Conservation (phyloP, 2,113 vertebrate species). For the Gymnogyps californianus region DNA sequence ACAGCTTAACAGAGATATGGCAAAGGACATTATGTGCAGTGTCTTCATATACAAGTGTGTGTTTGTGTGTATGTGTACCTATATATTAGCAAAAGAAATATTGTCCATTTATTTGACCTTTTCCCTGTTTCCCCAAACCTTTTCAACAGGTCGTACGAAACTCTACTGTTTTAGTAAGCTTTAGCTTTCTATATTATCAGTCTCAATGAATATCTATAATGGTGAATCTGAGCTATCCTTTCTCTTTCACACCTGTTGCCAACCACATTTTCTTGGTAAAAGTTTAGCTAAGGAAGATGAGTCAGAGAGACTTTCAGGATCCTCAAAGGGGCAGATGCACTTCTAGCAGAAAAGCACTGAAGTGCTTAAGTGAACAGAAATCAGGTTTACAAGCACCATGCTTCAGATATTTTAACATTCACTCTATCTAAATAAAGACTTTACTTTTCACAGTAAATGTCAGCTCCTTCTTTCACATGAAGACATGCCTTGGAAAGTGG, state of each 20-base stretch:
- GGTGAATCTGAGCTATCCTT: background rate
- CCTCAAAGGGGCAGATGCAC: background rate
- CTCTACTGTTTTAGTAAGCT: background rate
- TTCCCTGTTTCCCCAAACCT: background rate
- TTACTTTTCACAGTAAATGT: constrained; percentile 32
- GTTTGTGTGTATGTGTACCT: background rate
- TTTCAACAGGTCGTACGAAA: background rate
- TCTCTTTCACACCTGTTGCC: background rate
- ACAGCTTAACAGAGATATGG: background rate
- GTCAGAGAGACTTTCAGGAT: background rate
- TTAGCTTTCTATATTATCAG: background rate
- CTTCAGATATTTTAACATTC: constrained; percentile 31
- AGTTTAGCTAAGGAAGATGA: background rate
- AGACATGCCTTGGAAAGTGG: background rate
- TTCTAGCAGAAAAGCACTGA: constrained; percentile 11
- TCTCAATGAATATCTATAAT: background rate
- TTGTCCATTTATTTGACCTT: background rate
- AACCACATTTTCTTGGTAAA: background rate
- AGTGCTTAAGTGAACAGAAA: constrained; percentile 42
- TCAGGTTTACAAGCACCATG: background rate
- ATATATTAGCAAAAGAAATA: background rate
- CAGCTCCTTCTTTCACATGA: constrained; percentile 2
- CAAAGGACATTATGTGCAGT: background rate
- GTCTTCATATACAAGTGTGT: background rate
- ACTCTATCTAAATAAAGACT: constrained; percentile 21